A percentile compares a stretch with the other conserved stretches of the same genome.
Evolutionary conservation across 2,797 vertebrate species (phyloP).

Genomic region (Sebastiscus albofasciatus): DNA sequence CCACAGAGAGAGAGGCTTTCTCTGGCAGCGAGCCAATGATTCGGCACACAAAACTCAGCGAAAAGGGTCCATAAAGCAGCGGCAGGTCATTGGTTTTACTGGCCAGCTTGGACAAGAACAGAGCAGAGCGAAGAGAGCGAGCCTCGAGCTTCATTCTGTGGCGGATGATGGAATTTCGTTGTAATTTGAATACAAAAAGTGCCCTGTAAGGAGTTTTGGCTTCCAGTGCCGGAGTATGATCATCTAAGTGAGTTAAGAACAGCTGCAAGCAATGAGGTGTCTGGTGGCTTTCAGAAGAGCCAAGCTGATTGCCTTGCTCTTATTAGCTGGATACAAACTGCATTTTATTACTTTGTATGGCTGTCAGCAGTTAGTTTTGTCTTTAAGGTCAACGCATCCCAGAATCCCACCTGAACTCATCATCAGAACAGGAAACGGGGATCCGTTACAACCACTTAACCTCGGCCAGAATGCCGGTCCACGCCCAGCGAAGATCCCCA

Average conservation of each 20-base stretch:
- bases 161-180: slow-evolving; percentile 39
- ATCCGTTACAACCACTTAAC: slow-evolving; percentile 24
- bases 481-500: slow-evolving; percentile 17
- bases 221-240: slow-evolving; percentile 8
- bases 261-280: slow-evolving; percentile 70
- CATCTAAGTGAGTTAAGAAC: slow-evolving; percentile 37
- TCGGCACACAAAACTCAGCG: slow-evolving; percentile 39
- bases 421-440: slow-evolving; percentile 1
- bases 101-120: slow-evolving; percentile 21
- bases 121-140: not conserved
- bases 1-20: slow-evolving; percentile 52
- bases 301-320: slow-evolving; percentile 44
- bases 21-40: slow-evolving; percentile 60
- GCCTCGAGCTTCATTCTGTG: slow-evolving; percentile 17
- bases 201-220: slow-evolving; percentile 49
- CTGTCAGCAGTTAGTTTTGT: slow-evolving; percentile 36
- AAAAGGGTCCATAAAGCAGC: slow-evolving; percentile 39
- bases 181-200: slow-evolving; percentile 50
- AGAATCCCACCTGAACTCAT: slow-evolving; percentile 28
- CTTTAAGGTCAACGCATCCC: slow-evolving; percentile 7
- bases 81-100: slow-evolving; percentile 38
- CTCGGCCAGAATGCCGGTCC: slow-evolving; percentile 5
- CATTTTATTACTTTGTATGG: slow-evolving; percentile 20
- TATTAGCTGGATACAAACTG: slow-evolving; percentile 42
- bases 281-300: slow-evolving; percentile 40